Base-by-base conservation (phyloP, 2,797 vertebrate species). In the Philypnodon macrostomus region DNA sequence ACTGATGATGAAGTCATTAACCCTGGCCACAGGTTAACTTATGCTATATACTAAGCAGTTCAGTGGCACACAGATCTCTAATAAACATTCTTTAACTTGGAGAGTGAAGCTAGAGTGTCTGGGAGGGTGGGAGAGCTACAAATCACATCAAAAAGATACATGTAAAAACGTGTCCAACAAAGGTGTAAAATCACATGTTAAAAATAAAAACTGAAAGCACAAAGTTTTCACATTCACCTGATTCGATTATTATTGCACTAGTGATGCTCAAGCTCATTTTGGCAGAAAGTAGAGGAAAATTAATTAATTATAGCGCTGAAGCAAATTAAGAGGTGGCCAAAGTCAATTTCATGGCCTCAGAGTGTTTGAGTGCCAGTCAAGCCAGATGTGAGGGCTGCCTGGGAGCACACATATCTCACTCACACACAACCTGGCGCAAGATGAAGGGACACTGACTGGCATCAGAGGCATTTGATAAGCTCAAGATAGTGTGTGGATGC, bases 321-420 rank as follows among this genome's bases (percentile, higher is more conserved):
- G 69, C 52, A 54, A 80, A 83, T 70, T 78, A 78, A 71, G 68
- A 77, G 64, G 71, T 42, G 72, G 63, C 53, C 58, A 74, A 83
- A 81, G 80, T 83, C 77, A 70, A 85, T 87, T 83, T 84, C 70
- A 82, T 48, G 77, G 75, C 49, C 52, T 59, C 58, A 24, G 54
- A 65, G 65, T 54, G 47, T 33, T 47, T 42, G 30, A 67, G 48
- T 51, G 70, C 54, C 41, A 64, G 42, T 35, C 42, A 41, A 69
- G 51, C 60, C 60, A 63, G 64, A 67, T 73, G 63, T 50, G 54
- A n/a, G 53, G 42, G 56, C 48, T 9, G 21, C 65, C 23, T 5
- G 34, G 61, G 53, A 58, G 58, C 53, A 40, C 56, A 1, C 19
- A 36, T 10, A 16, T 35, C 4, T 24, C 36, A 56, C 36, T 45